Conservation (phyloP, 2,797 vertebrate species). For the Micropoecilia bifurca region DNA sequence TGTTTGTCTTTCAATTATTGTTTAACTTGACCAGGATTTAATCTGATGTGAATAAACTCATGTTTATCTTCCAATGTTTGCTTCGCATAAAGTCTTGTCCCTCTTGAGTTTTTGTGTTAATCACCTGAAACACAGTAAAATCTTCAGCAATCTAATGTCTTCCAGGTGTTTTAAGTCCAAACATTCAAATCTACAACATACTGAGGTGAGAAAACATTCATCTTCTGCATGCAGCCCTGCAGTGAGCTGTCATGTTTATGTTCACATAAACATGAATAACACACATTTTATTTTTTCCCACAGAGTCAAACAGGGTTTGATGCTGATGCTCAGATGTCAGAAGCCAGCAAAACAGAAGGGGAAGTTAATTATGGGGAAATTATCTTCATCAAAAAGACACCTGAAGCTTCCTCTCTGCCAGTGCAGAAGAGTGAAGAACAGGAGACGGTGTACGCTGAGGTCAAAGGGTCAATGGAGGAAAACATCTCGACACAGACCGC, state of each 20-base stretch:
- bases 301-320: neutral
- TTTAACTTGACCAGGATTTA: too few species aligned
- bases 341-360: neutral
- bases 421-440: neutral
- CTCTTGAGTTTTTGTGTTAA: too few species aligned
- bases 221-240: neutral
- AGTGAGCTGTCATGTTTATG: neutral
- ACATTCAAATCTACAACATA: neutral
- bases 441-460: constrained; percentile 5
- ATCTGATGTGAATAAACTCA: neutral
- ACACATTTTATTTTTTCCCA: neutral
- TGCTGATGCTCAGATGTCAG: neutral
- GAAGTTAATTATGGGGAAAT: constrained; percentile 5
- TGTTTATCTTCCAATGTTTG: neutral
- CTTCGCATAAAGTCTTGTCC: too few species aligned
- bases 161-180: neutral
- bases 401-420: neutral
- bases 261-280: too few species aligned
- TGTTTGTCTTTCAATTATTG: too few species aligned
- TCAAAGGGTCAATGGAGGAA: neutral
- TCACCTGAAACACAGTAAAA: neutral
- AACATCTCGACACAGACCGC: neutral
- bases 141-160: neutral
- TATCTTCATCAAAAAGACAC: neutral
- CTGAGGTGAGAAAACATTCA: neutral